A percentile compares a stretch with the other conserved stretches of the same genome.
These are phyloP conservation scores for Aeoliscus strigatus DNA, from an alignment of 2,797 vertebrate species.

Conservation along the genomic window DNA sequence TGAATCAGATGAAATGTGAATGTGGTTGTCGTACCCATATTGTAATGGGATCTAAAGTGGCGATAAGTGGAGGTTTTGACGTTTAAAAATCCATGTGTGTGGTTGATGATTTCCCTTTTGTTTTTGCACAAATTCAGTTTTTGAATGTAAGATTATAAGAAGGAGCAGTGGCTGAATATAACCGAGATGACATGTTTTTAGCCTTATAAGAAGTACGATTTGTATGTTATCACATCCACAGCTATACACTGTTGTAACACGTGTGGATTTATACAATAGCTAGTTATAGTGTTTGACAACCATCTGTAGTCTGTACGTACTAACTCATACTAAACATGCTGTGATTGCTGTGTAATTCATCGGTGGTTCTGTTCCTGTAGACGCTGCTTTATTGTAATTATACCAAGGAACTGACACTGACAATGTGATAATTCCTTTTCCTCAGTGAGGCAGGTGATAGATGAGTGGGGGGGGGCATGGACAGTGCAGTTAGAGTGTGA, in stretches of 20 bases:
- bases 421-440: constrained; percentile 22
- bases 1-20: no score
- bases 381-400: constrained; percentile 62
- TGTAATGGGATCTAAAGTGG: constrained; percentile 40
- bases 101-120: constrained; percentile 11
- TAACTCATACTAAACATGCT: constrained; percentile 54
- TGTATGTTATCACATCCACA: constrained; percentile 48
- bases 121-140: constrained; percentile 51
- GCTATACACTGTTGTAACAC: constrained; percentile 52
- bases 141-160: constrained; percentile 55
- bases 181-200: constrained; percentile 24
- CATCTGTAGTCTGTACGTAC: constrained; percentile 44
- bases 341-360: constrained; percentile 54
- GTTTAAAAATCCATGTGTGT: constrained; percentile 20
- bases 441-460: no score
- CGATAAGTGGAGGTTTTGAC: not conserved
- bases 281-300: constrained; percentile 57
- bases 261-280: constrained; percentile 49
- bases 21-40: constrained; percentile 39
- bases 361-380: constrained; percentile 34
- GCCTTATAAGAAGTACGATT: constrained; percentile 51
- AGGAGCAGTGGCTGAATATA: constrained; percentile 28
- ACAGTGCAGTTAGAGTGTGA: no score
- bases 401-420: constrained; percentile 45
- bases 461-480: no score